Conservation (phyloP, 2,113 vertebrate species). For the Psammodynastes pulverulentus region DNA sequence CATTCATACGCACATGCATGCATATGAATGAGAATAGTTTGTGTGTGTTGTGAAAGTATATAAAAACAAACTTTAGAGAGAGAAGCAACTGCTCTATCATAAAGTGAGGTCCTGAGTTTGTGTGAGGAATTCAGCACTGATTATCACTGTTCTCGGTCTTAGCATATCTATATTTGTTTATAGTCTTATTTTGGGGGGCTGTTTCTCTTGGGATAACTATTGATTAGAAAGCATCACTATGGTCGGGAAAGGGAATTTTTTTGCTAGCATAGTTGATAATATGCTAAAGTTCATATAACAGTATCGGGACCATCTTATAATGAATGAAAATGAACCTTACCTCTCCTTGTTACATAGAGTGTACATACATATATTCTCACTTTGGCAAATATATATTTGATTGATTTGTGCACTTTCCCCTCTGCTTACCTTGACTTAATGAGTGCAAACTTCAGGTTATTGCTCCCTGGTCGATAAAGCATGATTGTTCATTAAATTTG, state of each 20-base stretch:
- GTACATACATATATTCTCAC: slow-evolving; percentile 5
- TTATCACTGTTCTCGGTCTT: neutral
- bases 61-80: slow-evolving; percentile 75
- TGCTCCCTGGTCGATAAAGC: rapidly evolving
- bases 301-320: slow-evolving; percentile 5
- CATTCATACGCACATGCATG: neutral
- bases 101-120: slow-evolving; percentile 56
- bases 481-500: neutral
- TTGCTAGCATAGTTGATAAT: slow-evolving; percentile 19
- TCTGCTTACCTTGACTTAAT: neutral
- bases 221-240: slow-evolving; percentile 23
- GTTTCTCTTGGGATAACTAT: slow-evolving; percentile 21
- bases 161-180: neutral
- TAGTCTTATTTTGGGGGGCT: slow-evolving; percentile 55
- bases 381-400: slow-evolving; percentile 25
- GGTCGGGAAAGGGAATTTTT: slow-evolving; percentile 29
- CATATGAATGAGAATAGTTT: neutral
- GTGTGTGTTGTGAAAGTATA: slow-evolving; percentile 67
- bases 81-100: slow-evolving; percentile 62
- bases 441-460: rapidly evolving
- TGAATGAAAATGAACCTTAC: slow-evolving; percentile 7
- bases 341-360: slow-evolving; percentile 18
- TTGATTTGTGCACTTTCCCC: slow-evolving; percentile 51
- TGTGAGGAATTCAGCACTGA: slow-evolving; percentile 51
- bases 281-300: slow-evolving; percentile 10